Conservation (phyloP, 2,797 vertebrate species). For the Cossypha polioptera region DNA sequence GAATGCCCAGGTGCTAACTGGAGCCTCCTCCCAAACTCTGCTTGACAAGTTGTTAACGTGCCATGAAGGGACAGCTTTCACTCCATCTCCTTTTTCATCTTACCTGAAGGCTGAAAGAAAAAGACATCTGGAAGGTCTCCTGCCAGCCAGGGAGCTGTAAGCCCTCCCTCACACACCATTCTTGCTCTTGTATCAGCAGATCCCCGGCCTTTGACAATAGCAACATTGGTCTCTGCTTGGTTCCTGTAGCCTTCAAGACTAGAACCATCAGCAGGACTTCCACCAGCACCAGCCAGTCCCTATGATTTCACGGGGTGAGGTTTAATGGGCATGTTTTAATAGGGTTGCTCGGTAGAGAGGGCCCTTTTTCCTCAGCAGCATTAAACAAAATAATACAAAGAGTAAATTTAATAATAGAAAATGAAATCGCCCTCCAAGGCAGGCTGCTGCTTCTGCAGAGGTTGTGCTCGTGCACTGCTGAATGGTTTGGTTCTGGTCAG, state of each 20-base stretch:
- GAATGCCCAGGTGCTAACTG: neutral
- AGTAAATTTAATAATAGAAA: neutral
- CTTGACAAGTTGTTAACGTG: neutral
- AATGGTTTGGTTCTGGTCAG: neutral
- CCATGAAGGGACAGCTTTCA: neutral
- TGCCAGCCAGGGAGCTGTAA: neutral
- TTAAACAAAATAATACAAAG: neutral
- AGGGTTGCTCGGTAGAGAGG: neutral
- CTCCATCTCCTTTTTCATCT: neutral
- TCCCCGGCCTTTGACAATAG: neutral
- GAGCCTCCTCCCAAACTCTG: neutral
- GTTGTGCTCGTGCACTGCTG: neutral
- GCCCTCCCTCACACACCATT: neutral
- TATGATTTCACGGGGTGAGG: neutral
- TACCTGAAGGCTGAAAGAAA: neutral
- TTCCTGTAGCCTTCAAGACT: neutral
- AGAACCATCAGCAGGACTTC: neutral
- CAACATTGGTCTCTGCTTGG: accelerated
- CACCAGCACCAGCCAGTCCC: neutral
- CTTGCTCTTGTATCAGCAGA: neutral
- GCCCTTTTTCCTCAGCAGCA: neutral
- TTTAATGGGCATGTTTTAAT: neutral
- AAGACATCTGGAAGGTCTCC: neutral
- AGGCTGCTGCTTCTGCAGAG: neutral
- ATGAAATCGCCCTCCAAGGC: neutral